These are phyloP conservation scores for Thamnophis elegans DNA, from an alignment of 2,797 vertebrate genomes.

Conservation along the genomic window DNA sequence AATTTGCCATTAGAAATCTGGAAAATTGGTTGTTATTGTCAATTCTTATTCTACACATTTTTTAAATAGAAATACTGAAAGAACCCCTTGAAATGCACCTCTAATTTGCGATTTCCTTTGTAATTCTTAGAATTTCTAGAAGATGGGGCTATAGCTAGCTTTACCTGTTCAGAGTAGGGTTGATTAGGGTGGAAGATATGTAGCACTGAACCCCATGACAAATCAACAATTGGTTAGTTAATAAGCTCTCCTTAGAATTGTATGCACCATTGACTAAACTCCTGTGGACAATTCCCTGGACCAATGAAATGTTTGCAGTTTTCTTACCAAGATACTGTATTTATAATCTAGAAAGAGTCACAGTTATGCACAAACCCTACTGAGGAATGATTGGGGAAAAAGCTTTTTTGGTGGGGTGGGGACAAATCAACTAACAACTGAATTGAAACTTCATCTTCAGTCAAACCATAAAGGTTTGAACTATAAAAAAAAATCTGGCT, in stretches of 20 bases:
- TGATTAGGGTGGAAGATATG: not conserved
- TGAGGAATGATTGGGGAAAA: not conserved
- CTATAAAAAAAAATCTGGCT: not conserved
- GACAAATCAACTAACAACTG: not conserved
- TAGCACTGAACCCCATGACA: not conserved
- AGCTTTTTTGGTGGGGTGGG: not conserved
- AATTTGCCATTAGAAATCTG: not conserved
- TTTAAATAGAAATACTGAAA: not conserved
- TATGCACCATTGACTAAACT: not conserved
- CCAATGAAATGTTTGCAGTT: not conserved
- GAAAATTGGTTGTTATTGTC: not conserved
- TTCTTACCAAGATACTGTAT: not conserved
- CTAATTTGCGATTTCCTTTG: not conserved
- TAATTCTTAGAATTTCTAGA: not conserved
- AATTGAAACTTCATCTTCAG: not conserved
- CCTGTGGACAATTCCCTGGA: not conserved
- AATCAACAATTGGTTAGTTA: not conserved
- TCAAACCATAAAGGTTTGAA: not conserved
- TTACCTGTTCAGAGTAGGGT: not conserved
- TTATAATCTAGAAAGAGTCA: not conserved
- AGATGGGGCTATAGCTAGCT: not conserved
- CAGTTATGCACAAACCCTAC: not conserved
- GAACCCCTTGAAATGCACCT: not conserved
- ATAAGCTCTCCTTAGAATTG: not conserved
- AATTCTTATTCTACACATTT: not conserved